Conservation (phyloP, 2,888 invertebrate genomes). For the Creontiades dilutus region DNA sequence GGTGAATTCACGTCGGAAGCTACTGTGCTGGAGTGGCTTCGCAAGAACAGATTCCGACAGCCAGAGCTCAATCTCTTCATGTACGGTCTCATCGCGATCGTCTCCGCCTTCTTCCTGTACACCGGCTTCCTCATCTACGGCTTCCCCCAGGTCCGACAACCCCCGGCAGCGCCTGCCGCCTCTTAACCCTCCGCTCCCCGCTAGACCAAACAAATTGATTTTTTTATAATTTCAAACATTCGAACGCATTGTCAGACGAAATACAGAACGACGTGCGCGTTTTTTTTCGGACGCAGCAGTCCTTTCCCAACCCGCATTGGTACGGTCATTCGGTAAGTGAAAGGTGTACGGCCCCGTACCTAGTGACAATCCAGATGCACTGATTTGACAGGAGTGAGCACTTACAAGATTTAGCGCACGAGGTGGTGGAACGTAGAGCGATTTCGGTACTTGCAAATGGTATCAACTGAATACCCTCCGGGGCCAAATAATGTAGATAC, state of each 20-base stretch:
- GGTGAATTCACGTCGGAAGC: constrained; percentile 91
- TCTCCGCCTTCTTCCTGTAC: constrained; percentile 91
- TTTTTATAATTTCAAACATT: constrained; percentile 32
- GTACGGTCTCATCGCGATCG: constrained; percentile 93
- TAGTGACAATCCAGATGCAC: not conserved
- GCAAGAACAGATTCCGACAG: constrained; percentile 94
- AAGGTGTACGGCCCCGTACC: not conserved
- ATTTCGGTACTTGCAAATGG: not conserved
- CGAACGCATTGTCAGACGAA: constrained; percentile 22
- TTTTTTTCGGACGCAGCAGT: constrained; percentile 9
- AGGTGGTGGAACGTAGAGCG: not conserved
- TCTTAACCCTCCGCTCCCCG: constrained; percentile 22
- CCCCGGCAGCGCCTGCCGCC: constrained; percentile 46
- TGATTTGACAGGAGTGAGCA: not conserved
- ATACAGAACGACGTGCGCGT: constrained; percentile 22
- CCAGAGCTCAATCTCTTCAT: constrained; percentile 96
- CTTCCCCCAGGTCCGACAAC: constrained; percentile 84
- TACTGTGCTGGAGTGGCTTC: constrained; percentile 94
- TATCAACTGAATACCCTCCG: not conserved
- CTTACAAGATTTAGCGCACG: not conserved
- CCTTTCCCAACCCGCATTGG: not conserved
- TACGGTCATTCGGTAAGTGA: constrained; percentile 32
- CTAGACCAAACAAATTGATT: not conserved
- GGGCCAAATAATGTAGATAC: too few relatives aligned
- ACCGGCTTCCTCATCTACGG: constrained; percentile 94